phyloP scores from a whole-genome alignment of 2,888 invertebrate species.

The Scaptomyza tumidula region DNA sequence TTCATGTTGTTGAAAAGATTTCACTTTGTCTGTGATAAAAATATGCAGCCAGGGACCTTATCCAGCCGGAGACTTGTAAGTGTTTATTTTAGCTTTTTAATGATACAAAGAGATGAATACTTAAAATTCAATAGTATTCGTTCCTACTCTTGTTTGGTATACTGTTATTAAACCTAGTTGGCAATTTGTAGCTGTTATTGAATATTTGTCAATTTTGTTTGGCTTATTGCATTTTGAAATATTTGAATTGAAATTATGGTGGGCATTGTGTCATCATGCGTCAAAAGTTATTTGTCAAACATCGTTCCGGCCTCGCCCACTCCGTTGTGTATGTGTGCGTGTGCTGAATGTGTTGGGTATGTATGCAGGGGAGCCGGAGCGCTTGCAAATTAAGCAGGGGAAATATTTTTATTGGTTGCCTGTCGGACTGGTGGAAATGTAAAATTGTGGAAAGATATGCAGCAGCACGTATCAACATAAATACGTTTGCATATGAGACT shows the following conservation, averaged over 20 bases:
- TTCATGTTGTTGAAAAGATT: constrained; percentile 26
- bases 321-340: constrained; percentile 4
- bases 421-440: constrained; percentile 53
- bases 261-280: constrained; percentile 56
- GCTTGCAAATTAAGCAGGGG: constrained; percentile 42
- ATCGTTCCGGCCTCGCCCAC: not conserved
- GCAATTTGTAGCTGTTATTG: not conserved
- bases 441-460: constrained; percentile 69
- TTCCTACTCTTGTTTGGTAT: not conserved
- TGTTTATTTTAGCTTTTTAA: not conserved
- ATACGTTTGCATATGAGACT: constrained; percentile 62
- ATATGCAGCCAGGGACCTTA: constrained; percentile 8
- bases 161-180: constrained; percentile 2
- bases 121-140: not conserved
- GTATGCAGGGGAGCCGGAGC: constrained; percentile 35
- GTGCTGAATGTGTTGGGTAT: constrained; percentile 10
- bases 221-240: constrained; percentile 34
- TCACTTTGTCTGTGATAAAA: not conserved
- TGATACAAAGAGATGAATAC: not conserved
- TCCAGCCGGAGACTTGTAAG: not conserved
- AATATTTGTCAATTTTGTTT: constrained; percentile 39
- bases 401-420: constrained; percentile 49
- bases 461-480: constrained; percentile 69
- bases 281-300: constrained; percentile 66
- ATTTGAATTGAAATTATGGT: constrained; percentile 38